Evolutionary conservation across 2,797 vertebrate species (phyloP).

Genomic region (Schizopygopsis malacanthus): DNA sequence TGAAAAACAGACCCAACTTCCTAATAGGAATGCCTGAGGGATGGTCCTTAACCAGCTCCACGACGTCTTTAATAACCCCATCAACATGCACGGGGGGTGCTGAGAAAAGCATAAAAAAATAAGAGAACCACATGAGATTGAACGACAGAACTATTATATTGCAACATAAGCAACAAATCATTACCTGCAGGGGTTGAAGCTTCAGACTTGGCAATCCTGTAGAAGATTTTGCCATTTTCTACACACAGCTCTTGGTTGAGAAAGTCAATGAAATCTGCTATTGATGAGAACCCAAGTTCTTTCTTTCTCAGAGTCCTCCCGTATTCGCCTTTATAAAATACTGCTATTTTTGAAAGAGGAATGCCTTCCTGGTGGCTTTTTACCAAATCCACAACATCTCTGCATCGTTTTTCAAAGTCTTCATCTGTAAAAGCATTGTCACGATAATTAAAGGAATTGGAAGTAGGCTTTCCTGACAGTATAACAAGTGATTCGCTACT

Average conservation of each 20-base stretch:
- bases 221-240: slow-evolving; percentile 19
- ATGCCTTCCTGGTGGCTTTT: slow-evolving; percentile 15
- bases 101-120: neutral
- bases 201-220: slow-evolving; percentile 7
- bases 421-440: neutral
- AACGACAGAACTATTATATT: neutral
- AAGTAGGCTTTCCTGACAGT: no score
- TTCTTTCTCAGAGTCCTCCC: slow-evolving; percentile 26
- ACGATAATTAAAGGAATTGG: no score
- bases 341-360: slow-evolving; percentile 34
- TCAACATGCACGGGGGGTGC: neutral
- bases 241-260: slow-evolving; percentile 33
- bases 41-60: slow-evolving; percentile 65
- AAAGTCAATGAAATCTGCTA: slow-evolving; percentile 41
- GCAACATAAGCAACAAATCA: no score
- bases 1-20: slow-evolving; percentile 62
- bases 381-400: slow-evolving; percentile 26
- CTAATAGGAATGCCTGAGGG: slow-evolving; percentile 68
- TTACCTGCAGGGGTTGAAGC: slow-evolving; percentile 16
- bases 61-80: slow-evolving; percentile 53
- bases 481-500: no score
- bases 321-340: slow-evolving; percentile 37
- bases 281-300: slow-evolving; percentile 25
- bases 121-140: neutral
- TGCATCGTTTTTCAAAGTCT: neutral